phyloP scores from a whole-genome alignment of 2,113 vertebrate species.

The Corythoichthys haematopterus region DNA sequence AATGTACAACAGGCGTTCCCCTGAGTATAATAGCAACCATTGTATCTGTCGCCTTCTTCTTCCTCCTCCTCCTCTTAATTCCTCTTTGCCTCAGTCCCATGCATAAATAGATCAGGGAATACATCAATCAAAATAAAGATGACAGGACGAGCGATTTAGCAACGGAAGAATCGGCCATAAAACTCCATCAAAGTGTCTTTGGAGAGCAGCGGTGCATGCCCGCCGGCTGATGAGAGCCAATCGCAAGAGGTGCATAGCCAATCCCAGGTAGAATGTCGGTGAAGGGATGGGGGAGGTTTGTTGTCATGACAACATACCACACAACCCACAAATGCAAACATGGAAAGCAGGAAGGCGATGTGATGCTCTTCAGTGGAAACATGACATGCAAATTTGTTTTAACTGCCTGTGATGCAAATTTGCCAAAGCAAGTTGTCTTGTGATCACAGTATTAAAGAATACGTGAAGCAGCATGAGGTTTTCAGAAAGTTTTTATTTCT shows the following conservation, averaged over 20 bases:
- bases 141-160: conserved; percentile 75
- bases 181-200: conserved; percentile 74
- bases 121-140: conserved; percentile 79
- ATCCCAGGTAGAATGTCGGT: conserved; percentile 69
- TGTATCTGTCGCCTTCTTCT: conserved; percentile 57
- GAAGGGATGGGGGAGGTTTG: conserved; percentile 54
- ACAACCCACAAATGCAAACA: conserved; percentile 58
- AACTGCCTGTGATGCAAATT: background rate
- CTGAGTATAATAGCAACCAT: conserved; percentile 58
- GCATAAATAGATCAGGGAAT: conserved; percentile 78
- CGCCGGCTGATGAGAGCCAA: conserved; percentile 62
- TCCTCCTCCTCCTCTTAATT: conserved; percentile 11
- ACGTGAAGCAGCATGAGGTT: background rate
- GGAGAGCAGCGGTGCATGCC: conserved; percentile 63
- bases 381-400: background rate
- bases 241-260: conserved; percentile 64
- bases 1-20: conserved; percentile 70
- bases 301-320: conserved; percentile 71
- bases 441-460: background rate
- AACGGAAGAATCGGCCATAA: conserved; percentile 70
- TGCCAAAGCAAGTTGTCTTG: background rate
- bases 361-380: background rate
- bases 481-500: background rate
- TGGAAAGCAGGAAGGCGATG: conserved; percentile 28
- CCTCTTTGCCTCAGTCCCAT: conserved; percentile 53